Evolutionary conservation across 2,888 invertebrate genomes (phyloP).

Genomic region (Colostygia pectinataria): DNA sequence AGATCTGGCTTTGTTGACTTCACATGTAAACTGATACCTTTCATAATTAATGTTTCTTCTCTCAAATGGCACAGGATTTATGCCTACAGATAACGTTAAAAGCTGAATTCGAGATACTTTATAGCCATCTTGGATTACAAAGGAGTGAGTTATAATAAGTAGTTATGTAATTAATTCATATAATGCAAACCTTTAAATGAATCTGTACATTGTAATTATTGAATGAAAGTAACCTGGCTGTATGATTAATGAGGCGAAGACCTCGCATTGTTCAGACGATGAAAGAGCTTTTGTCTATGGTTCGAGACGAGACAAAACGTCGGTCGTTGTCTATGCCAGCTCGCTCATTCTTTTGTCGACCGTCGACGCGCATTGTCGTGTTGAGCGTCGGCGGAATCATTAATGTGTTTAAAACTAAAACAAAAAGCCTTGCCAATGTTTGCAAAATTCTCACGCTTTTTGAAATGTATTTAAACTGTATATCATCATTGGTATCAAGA

Average conservation of each 20-base stretch:
- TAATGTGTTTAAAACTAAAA: conserved; percentile 54
- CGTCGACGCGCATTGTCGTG: conserved; percentile 62
- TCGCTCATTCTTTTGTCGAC: conserved; percentile 72
- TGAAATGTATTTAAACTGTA: too few species aligned
- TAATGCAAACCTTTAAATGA: conserved; percentile 56
- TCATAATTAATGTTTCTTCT: conserved; percentile 41
- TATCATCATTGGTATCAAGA: too few species aligned
- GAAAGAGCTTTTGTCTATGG: conserved; percentile 80
- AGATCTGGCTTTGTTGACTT: conserved; percentile 43
- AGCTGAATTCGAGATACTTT: conserved; percentile 39
- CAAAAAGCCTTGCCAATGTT: conserved; percentile 66
- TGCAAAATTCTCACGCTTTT: conserved; percentile 60
- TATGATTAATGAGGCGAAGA: conserved; percentile 80
- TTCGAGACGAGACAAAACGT: conserved; percentile 70
- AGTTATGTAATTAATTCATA: conserved; percentile 66
- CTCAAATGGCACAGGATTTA: conserved; percentile 40
- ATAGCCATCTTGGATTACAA: conserved; percentile 50
- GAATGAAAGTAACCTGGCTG: conserved; percentile 79
- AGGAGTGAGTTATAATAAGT: conserved; percentile 53
- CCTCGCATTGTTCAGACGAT: conserved; percentile 72
- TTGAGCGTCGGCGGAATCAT: conserved; percentile 66
- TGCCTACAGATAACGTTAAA: conserved; percentile 38
- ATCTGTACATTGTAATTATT: conserved; percentile 77
- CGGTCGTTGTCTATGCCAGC: conserved; percentile 72
- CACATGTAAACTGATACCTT: conserved; percentile 49